Conservation (phyloP, 2,797 vertebrate species). For the Esox masquinongy region DNA sequence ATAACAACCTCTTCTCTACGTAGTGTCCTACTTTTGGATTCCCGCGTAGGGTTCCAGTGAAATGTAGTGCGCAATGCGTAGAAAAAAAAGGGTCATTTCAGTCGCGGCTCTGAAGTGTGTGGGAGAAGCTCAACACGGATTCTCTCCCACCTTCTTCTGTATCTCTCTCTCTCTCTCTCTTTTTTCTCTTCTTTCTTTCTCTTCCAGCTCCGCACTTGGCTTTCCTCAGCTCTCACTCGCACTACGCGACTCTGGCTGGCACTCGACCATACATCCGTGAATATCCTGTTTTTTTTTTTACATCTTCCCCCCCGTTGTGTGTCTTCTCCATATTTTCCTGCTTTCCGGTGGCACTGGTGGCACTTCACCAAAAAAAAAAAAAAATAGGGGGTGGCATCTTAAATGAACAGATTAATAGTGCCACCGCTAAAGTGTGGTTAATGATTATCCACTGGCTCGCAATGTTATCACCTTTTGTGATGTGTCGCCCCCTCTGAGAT, state of each 20-base stretch:
- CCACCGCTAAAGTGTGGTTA: constrained; percentile 33
- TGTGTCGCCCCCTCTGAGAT: constrained; percentile 60
- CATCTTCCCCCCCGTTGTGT: constrained; percentile 39
- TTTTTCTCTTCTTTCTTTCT: constrained; percentile 62
- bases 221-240: constrained; percentile 84
- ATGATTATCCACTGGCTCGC: constrained; percentile 28
- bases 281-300: constrained; percentile 79
- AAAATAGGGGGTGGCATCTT: constrained; percentile 40
- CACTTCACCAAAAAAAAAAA: constrained; percentile 50
- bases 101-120: constrained; percentile 38
- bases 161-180: constrained; percentile 37
- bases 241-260: constrained; percentile 85
- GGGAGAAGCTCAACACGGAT: constrained; percentile 66
- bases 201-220: constrained; percentile 81
- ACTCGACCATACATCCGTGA: constrained; percentile 84
- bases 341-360: constrained; percentile 54
- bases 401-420: constrained; percentile 17
- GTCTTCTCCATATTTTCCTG: constrained; percentile 15
- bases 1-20: background rate
- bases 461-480: constrained; percentile 16
- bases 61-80: background rate
- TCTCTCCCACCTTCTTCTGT: constrained; percentile 72
- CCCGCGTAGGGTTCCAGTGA: background rate
- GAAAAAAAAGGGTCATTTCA: background rate
- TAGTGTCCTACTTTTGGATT: background rate